Evolutionary conservation across 2,113 vertebrate genomes (phyloP), one percentile per base, ranked within the genome.

Genomic region (Rhinogobius similis): DNA sequence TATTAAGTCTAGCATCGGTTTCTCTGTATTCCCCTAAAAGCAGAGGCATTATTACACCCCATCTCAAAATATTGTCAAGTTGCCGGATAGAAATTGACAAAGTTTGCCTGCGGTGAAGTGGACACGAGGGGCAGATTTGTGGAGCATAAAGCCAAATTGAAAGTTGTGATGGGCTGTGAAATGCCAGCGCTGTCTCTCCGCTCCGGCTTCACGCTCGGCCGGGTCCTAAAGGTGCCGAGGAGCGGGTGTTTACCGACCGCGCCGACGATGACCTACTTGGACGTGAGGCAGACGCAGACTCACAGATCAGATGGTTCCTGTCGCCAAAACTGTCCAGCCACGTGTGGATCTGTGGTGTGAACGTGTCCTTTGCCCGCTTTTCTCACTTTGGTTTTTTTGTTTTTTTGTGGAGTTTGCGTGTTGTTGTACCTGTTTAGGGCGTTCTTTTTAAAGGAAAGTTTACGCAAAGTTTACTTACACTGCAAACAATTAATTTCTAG

Each of bases 201-300:
- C 38, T 55, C n/a, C 36, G 65, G 62, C 72, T 61, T 21, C 38
- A 32, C 59, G 23, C 38, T 2, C 32, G 6, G 70, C 44, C 24
- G 75, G 38, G 20, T 43, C 20, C 62, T 65, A 23, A 72, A 62
- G 46, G 46, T 68, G 36, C 32, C 27, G 67, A 46, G 10, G 18
- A 46, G 38, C 0, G 0, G 62, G 36, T 0, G 55, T 38, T 70
- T 72, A 67, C 44, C 29, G 50, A 67, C 44, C 29, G 50, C 38
- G 23, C 55, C 32, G 24, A 38, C 12, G 36, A 29, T 41, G 72
- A 73, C 78, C 67, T 44, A 41, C 67, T 81, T 73, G 21, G 32
- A 38, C 29, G 18, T 1, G 29, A 38, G 29, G 29, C 58, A 21
- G 23, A 2, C 3, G 23, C 13, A 2, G 13, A 26, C 5, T 16